phyloP scores from a whole-genome alignment of 2,888 invertebrate genomes.

The Brassicogethes aeneus region DNA sequence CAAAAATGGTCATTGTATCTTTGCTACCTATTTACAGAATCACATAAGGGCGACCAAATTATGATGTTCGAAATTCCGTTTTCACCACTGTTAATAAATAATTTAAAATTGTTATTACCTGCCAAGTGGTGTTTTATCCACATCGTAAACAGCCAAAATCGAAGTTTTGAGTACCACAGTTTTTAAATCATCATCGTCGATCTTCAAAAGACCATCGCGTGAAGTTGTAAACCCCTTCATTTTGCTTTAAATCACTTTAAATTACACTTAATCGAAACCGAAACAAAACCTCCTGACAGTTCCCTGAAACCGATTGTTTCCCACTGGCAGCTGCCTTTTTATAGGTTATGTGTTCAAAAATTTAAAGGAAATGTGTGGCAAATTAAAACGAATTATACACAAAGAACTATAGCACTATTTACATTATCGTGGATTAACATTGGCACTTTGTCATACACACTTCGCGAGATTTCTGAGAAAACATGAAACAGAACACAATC shows the following conservation, averaged over 20 bases:
- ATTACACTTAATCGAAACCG: background rate
- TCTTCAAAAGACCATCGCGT: constrained; percentile 64
- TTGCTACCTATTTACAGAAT: too few species aligned
- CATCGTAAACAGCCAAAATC: constrained; percentile 68
- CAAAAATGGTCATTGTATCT: too few species aligned
- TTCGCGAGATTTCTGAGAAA: constrained; percentile 11
- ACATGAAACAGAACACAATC: constrained; percentile 24
- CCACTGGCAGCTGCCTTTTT: constrained; percentile 16
- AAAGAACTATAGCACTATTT: too few species aligned
- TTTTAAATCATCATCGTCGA: constrained; percentile 58
- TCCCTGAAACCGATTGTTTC: background rate
- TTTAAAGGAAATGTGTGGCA: constrained; percentile 3
- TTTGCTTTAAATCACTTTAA: constrained; percentile 20
- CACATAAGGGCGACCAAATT: too few species aligned
- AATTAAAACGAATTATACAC: too few species aligned
- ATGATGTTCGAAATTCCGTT: too few species aligned
- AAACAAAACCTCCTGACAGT: background rate
- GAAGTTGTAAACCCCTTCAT: constrained; percentile 50
- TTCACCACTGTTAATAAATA: too few species aligned
- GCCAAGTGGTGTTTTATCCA: constrained; percentile 77
- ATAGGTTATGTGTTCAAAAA: constrained; percentile 20
- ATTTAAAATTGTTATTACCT: too few species aligned
- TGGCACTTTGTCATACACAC: too few species aligned
- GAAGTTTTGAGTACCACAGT: constrained; percentile 63
- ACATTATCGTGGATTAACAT: too few species aligned